These are phyloP conservation scores for Leptinotarsa haldemani DNA, from an alignment of 2,888 invertebrate species.

Conservation along the genomic window DNA sequence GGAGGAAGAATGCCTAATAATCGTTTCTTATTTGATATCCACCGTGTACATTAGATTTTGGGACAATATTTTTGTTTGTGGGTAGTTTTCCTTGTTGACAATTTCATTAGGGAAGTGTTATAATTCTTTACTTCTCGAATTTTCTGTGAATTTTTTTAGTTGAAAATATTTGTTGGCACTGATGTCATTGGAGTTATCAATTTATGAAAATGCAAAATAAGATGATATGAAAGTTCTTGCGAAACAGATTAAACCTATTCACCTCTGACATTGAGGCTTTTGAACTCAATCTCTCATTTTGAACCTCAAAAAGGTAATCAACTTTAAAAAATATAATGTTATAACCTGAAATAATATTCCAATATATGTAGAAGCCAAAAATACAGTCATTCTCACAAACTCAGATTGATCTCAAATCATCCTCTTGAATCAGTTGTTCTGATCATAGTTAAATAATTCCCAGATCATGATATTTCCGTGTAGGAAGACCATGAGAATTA, in stretches of 20 bases:
- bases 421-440: no score
- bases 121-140: background rate
- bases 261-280: background rate
- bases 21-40: constrained; percentile 20
- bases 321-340: no score
- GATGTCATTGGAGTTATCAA: background rate
- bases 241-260: background rate
- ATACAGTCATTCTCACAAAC: no score
- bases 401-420: no score
- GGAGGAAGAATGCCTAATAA: constrained; percentile 27
- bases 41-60: background rate
- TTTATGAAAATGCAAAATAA: background rate
- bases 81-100: background rate
- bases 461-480: no score
- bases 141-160: background rate
- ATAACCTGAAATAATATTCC: no score
- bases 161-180: background rate
- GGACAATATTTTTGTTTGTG: background rate
- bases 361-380: no score
- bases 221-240: background rate
- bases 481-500: no score
- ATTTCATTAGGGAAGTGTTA: background rate
- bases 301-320: no score
- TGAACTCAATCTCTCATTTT: background rate
- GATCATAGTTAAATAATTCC: no score